phyloP scores from a whole-genome alignment of 2,113 vertebrate genomes.

The Hippocampus mohnikei region DNA sequence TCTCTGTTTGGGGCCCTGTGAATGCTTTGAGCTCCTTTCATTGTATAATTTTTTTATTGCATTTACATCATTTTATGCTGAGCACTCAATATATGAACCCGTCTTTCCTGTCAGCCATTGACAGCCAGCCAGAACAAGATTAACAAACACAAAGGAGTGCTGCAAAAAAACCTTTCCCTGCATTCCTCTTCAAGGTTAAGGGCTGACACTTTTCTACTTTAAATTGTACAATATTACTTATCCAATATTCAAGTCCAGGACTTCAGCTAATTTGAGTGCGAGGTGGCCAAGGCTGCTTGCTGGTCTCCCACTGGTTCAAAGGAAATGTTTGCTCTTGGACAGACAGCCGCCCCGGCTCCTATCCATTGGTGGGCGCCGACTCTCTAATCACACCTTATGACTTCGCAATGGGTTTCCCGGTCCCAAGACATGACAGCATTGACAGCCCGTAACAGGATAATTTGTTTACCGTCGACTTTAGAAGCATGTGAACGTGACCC shows the following conservation, averaged over 20 bases:
- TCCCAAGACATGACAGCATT: slow-evolving; percentile 34
- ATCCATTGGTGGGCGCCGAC: slow-evolving; percentile 26
- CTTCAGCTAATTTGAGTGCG: slow-evolving; percentile 13
- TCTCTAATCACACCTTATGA: slow-evolving; percentile 50
- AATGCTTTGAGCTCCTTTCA: too few relatives aligned
- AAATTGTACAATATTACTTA: not conserved
- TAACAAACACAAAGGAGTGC: not conserved
- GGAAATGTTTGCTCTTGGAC: slow-evolving; percentile 13
- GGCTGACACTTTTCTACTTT: not conserved
- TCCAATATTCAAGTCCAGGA: not conserved
- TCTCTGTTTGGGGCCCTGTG: too few relatives aligned
- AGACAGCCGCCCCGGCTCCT: slow-evolving; percentile 11
- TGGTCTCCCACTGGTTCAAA: slow-evolving; percentile 27
- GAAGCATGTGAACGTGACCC: slow-evolving; percentile 41
- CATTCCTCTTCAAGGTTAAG: not conserved
- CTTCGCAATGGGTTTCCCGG: slow-evolving; percentile 51
- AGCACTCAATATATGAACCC: not conserved
- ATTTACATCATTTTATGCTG: not conserved
- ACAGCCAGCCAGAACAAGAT: not conserved
- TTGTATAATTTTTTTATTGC: not conserved
- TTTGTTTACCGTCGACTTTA: slow-evolving; percentile 55
- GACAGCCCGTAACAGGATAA: slow-evolving; percentile 46
- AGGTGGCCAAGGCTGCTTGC: slow-evolving; percentile 7
- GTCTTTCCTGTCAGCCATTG: not conserved
- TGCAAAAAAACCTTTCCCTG: not conserved